Conservation (phyloP, 2,113 vertebrate genomes). For the Poicephalus meyeri region DNA sequence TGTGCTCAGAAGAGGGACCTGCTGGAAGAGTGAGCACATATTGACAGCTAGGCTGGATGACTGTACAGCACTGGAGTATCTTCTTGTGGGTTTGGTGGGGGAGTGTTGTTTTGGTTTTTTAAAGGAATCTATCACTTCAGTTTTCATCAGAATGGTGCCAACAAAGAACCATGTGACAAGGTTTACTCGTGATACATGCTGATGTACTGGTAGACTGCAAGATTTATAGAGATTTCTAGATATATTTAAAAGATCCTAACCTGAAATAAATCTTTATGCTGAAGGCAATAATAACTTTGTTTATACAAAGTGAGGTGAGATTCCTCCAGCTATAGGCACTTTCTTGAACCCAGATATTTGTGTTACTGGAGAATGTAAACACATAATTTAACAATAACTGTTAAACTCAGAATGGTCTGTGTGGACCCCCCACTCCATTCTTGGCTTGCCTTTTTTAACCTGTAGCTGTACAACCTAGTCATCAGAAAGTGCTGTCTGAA, state of each 20-base stretch:
- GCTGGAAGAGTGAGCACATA: background rate
- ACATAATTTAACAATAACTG: background rate
- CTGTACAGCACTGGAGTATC: background rate
- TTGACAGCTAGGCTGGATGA: background rate
- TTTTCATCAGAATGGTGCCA: background rate
- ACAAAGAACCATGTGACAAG: background rate
- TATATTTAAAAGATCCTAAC: background rate
- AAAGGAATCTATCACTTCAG: background rate
- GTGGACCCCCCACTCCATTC: background rate
- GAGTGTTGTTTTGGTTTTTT: background rate
- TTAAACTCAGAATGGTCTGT: background rate
- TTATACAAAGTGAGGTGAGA: background rate
- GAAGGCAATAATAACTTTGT: background rate
- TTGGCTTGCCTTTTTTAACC: background rate
- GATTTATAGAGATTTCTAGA: background rate
- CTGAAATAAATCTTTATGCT: background rate
- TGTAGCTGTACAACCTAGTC: rapidly evolving
- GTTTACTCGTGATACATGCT: rapidly evolving
- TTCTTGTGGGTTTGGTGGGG: background rate
- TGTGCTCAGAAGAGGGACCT: background rate
- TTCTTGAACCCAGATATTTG: background rate
- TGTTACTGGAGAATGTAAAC: background rate
- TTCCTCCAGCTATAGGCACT: background rate
- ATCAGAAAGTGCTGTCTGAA: background rate
- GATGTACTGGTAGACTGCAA: background rate